Percentiles rank a stretch among this genome's conserved stretches.
phyloP scores from a whole-genome alignment of 2,797 vertebrate genomes.

The Scleropages formosus region DNA sequence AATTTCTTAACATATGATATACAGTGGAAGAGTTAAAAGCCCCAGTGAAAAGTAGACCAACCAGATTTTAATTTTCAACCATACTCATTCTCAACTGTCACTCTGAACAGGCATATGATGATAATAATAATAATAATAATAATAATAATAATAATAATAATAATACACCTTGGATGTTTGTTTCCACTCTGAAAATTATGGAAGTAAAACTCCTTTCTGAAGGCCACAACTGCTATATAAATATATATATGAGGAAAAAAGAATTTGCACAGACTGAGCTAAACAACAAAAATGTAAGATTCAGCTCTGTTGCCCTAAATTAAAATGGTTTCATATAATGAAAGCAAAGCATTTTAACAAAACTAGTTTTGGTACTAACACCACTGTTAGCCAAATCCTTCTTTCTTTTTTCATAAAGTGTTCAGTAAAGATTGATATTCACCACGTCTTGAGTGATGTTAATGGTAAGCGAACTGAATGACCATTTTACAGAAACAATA shows the following conservation, averaged over 20 bases:
- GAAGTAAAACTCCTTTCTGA: slow-evolving; percentile 12
- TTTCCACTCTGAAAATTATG: not conserved
- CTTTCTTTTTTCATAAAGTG: not conserved
- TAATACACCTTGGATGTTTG: too few relatives aligned
- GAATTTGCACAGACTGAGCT: too few relatives aligned
- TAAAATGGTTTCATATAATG: not conserved
- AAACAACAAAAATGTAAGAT: not conserved
- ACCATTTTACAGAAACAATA: slow-evolving; percentile 1
- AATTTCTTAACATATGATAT: too few relatives aligned
- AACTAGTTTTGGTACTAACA: not conserved
- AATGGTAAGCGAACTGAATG: slow-evolving; percentile 1
- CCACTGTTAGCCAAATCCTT: not conserved
- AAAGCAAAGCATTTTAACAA: not conserved
- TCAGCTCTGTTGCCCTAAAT: not conserved
- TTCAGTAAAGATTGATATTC: not conserved
- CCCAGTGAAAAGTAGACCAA: too few relatives aligned
- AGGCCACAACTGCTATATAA: too few relatives aligned
- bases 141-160: too few relatives aligned
- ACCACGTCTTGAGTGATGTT: not conserved
- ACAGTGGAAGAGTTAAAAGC: too few relatives aligned
- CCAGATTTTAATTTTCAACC: too few relatives aligned
- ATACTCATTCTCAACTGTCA: too few relatives aligned
- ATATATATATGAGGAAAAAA: too few relatives aligned
- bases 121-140: too few relatives aligned
- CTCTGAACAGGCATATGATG: too few relatives aligned